Conservation (phyloP, 2,113 vertebrate genomes). For the Xenopus laevis region DNA sequence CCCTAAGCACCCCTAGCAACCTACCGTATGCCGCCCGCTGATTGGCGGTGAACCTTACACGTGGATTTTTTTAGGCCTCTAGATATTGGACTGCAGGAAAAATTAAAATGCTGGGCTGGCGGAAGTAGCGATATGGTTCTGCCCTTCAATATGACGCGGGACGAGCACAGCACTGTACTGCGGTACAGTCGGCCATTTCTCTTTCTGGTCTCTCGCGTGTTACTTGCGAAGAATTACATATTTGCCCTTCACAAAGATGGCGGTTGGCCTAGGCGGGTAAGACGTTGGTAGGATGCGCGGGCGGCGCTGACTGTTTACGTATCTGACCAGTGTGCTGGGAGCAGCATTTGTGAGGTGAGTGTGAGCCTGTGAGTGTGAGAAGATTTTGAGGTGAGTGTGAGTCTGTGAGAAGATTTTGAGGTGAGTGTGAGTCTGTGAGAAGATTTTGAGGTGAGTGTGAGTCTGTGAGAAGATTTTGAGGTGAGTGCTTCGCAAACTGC, state of each 20-base stretch:
- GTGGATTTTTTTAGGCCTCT: no score
- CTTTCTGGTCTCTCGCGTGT: background rate
- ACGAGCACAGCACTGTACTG: background rate
- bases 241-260: background rate
- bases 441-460: no score
- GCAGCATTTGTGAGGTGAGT: background rate
- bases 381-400: no score
- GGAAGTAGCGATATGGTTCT: background rate
- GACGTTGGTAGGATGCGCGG: no score
- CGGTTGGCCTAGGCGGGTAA: background rate
- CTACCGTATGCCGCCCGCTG: background rate
- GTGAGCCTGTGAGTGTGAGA: no score
- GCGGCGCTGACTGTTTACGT: no score
- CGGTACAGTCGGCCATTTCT: background rate
- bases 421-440: no score
- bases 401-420: no score
- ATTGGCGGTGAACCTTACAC: background rate
- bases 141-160: background rate
- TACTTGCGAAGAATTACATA: no score
- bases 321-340: background rate
- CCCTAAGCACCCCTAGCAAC: slow-evolving; percentile 49
- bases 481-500: background rate
- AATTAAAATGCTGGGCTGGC: no score
- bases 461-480: no score
- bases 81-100: no score